Evolutionary conservation across 2,888 invertebrate genomes (phyloP), one percentile per base, ranked within the genome.

Genomic region (Cheilosia soror): DNA sequence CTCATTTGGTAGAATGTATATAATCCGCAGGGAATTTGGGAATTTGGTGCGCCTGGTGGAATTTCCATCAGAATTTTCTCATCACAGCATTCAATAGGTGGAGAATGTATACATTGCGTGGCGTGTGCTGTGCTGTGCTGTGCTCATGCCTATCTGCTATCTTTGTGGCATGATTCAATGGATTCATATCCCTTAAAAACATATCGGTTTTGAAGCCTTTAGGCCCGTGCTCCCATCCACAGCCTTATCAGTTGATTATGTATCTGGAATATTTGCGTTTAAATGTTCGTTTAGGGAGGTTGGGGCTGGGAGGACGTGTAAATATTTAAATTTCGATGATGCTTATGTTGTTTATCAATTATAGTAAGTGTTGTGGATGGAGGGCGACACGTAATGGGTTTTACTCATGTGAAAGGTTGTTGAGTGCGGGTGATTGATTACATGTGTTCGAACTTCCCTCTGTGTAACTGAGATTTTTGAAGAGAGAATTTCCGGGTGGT

Each of bases 261-360:
- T 77, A 60, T 77, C 77, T 82, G 44, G 82, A 65, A 65, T 82
- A 82, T 82, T 82, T 82, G 77, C 66, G 77, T 60, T 77, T 66
- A 77, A 77, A 77, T 81, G 63, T 62, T 15, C n/a, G 58, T 44
- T 13, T 58, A 31, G 27, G 13, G 29, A 51, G 49, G 49, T 25
- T 44, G 63, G 42, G 37, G 55, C 63, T 51, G 53, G 51, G 31
- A 63, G 58, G 69, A 53, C 60, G 47, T 68, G 78, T 68, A 83
- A 83, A 83, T 78, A 78, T 73, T 78, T 72, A 33, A 63, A 72
- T 27, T 62, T 62, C 55, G 72, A 71, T 83, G 62, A 62, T 78
- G 82, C 60, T 78, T 78, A 66, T 55, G 83, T 68, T 78, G 73
- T 73, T 68, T 72, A 78, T 78, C 83, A 83, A 83, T 83, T 83